Conservation (phyloP, 2,888 invertebrate genomes). For the Oscheius sp. region DNA sequence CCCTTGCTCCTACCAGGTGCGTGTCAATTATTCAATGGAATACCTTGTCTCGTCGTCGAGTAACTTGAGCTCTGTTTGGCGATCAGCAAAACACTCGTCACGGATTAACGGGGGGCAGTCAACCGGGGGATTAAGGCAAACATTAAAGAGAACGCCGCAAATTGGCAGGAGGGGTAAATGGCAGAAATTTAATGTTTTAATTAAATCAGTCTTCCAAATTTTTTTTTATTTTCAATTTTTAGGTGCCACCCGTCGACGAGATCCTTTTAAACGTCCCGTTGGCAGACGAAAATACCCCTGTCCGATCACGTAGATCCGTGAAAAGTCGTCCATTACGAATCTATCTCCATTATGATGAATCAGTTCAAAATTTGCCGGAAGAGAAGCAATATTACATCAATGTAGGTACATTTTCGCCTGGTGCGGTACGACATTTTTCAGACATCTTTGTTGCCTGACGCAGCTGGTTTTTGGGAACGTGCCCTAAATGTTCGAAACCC, state of each 20-base stretch:
- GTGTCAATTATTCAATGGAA: not conserved
- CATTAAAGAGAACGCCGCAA: constrained; percentile 5
- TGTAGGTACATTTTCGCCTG: constrained; percentile 28
- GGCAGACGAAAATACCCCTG: constrained; percentile 19
- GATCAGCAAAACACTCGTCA: constrained; percentile 29
- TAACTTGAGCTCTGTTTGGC: constrained; percentile 21
- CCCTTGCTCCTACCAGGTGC: constrained; percentile 49
- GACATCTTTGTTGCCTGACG: constrained; percentile 52
- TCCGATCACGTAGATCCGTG: constrained; percentile 4
- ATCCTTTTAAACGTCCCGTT: constrained; percentile 52
- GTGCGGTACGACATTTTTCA: constrained; percentile 17
- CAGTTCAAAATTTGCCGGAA: constrained; percentile 38
- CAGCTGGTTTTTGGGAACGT: constrained; percentile 58
- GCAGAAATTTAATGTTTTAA: too few relatives aligned
- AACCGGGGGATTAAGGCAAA: constrained; percentile 16
- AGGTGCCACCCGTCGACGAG: constrained; percentile 53
- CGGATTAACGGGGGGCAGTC: constrained; percentile 24
- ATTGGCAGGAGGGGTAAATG: constrained; percentile 10
- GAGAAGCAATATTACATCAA: constrained; percentile 55
- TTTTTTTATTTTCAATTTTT: constrained; percentile 11
- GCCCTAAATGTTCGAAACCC: constrained; percentile 45
- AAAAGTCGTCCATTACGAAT: constrained; percentile 50
- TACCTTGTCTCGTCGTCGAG: not conserved
- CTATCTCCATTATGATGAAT: constrained; percentile 52
- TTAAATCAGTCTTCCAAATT: too few relatives aligned